Base-by-base conservation (phyloP, 2,797 vertebrate species). In the Sebastolobus altivelis region DNA sequence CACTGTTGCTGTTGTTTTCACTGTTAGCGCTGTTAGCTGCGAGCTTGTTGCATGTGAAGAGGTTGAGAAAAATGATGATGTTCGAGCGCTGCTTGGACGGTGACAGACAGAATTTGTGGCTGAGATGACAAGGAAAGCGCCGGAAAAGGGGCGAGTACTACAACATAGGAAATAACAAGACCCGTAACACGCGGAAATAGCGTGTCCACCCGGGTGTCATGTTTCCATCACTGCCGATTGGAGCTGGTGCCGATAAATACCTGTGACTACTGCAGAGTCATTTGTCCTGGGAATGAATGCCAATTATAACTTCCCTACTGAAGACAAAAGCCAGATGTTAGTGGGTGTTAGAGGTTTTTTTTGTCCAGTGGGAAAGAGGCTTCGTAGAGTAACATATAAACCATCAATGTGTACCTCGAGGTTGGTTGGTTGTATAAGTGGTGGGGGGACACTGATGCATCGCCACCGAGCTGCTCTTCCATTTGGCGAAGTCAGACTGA, bases 401-500 rank as follows among this genome's bases (percentile, higher is more conserved):
- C 1, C 58, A 37, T 54, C 2, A 18, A 13, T 12, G 14, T 56
- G 59, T 8, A 12, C 52, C 38, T 66, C 1, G 1, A 62, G 70
- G 58, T 46, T 56, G 70, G 14, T 46, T 46, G 35, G 38, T 20
- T 78, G n/a, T 31, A 18, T n/a, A 22, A 61, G 33, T 59, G 38
- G 49, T 31, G 18, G 1, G 29, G 27, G 62, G 54, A 16, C 82
- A 73, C 37, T 55, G 73, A 82, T 75, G 62, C 72, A 75, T 85
- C 59, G 25, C 25, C 77, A 77, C 11, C 2, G 9, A 22, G 56
- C 63, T 70, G 33, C 29, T 58, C 66, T 81, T 60, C 46, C 65
- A 72, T 75, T 79, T 73, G 46, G 31, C 25, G 22, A 54, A 81
- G 77, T 88, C 65, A 74, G 60, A 56, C 60, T 43, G 78, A 22